A percentile compares a stretch with the other conserved stretches of the same genome.
Evolutionary conservation across 2,888 invertebrate genomes (phyloP).

Genomic region (Serripes groenlandicus): DNA sequence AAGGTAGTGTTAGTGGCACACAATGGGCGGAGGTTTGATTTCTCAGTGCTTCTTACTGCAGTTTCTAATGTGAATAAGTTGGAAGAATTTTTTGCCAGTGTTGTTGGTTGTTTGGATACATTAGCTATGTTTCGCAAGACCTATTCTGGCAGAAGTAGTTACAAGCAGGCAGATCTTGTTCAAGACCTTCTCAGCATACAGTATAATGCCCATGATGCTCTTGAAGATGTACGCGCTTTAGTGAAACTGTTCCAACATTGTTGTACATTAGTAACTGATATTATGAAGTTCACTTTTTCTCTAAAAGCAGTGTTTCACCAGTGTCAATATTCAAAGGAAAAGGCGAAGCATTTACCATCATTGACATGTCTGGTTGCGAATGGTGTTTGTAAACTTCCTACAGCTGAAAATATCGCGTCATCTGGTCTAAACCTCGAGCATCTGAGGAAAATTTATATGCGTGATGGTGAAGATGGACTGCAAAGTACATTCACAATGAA

Average conservation of each 20-base stretch:
- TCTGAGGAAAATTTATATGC: conserved; percentile 12
- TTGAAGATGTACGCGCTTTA: conserved; percentile 9
- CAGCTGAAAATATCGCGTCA: conserved; percentile 27
- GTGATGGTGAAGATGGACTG: conserved; percentile 29
- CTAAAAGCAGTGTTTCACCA: conserved; percentile 6
- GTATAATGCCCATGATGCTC: conserved; percentile 23
- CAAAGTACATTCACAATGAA: conserved; percentile 17
- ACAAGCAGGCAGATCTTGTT: conserved; percentile 23
- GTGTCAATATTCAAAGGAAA: conserved; percentile 11
- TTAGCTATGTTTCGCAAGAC: conserved; percentile 8
- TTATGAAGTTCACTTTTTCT: conserved; percentile 12
- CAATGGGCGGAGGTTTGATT: conserved; percentile 25
- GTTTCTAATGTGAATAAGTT: background rate
- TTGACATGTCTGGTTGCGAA: conserved; percentile 24
- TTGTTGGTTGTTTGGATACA: background rate
- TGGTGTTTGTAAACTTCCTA: conserved; percentile 25
- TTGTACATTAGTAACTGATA: background rate
- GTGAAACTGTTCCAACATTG: conserved; percentile 2
- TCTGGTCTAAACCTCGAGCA: conserved; percentile 28
- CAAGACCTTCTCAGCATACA: background rate
- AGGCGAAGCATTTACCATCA: conserved; percentile 31
- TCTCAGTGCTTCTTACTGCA: conserved; percentile 6
- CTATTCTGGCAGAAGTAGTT: background rate
- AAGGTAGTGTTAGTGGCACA: conserved; percentile 16
- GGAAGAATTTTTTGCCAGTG: conserved; percentile 3